phyloP scores from a whole-genome alignment of 2,113 vertebrate genomes.

The Caranx ignobilis region DNA sequence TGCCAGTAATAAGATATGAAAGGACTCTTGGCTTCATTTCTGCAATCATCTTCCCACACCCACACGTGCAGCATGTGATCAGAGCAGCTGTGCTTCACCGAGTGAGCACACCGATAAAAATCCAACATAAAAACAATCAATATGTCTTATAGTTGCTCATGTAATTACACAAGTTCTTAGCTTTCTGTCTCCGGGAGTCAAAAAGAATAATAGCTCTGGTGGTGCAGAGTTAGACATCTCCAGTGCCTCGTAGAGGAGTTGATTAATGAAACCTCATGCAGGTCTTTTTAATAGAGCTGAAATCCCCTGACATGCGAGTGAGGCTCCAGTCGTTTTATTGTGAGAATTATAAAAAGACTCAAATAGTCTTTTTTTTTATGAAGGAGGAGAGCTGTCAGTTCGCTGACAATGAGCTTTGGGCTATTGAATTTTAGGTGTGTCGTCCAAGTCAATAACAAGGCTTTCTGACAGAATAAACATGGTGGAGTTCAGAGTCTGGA shows the following conservation, averaged over 20 bases:
- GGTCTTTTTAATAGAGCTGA: constrained; percentile 42
- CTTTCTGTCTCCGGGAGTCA: constrained; percentile 1
- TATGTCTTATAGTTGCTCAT: constrained; percentile 46
- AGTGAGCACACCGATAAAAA: constrained; percentile 30
- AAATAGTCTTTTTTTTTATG: constrained; percentile 15
- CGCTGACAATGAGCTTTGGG: constrained; percentile 17
- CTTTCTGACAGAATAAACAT: constrained; percentile 28
- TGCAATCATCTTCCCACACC: not conserved
- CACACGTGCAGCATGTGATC: constrained; percentile 16
- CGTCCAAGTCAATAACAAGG: constrained; percentile 45
- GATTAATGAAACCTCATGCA: constrained; percentile 49
- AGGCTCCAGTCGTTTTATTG: constrained; percentile 24
- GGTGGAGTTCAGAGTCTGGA: constrained; percentile 23
- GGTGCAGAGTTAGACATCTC: constrained; percentile 22
- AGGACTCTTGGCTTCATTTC: not conserved
- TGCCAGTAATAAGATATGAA: not conserved
- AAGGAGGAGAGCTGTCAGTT: constrained; percentile 32
- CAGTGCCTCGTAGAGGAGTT: constrained; percentile 25
- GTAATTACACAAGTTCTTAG: constrained; percentile 35
- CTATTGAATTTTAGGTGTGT: constrained; percentile 42
- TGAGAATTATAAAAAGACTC: constrained; percentile 34
- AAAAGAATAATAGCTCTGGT: constrained; percentile 27
- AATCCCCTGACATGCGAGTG: constrained; percentile 17
- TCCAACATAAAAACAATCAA: constrained; percentile 41
- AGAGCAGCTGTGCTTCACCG: constrained; percentile 21